Evolutionary conservation across 2,888 invertebrate species (phyloP).

Genomic region (Macropis europaea): DNA sequence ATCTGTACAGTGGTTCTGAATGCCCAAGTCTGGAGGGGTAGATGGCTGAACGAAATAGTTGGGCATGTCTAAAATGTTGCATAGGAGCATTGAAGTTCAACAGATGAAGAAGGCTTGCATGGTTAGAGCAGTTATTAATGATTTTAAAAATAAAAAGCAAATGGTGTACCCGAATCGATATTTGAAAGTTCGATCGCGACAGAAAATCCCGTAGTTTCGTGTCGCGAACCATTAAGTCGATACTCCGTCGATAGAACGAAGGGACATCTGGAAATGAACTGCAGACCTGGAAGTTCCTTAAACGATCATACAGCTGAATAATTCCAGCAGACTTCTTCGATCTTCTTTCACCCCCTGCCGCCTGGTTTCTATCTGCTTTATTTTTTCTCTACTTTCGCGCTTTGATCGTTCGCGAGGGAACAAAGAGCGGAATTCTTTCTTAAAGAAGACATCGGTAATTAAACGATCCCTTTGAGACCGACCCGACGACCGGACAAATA

Average conservation of each 20-base stretch:
- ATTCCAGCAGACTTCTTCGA: slow-evolving; percentile 14
- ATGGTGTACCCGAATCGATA: too few species aligned
- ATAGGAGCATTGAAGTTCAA: too few species aligned
- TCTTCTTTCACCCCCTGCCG: slow-evolving; percentile 1
- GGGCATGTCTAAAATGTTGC: too few species aligned
- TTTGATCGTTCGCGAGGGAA: slow-evolving; percentile 22
- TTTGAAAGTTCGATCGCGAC: background rate
- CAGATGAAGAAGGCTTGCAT: too few species aligned
- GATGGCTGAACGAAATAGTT: too few species aligned
- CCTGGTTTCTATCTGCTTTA: background rate
- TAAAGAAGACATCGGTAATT: slow-evolving; percentile 25
- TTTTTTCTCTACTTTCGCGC: background rate
- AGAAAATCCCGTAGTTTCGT: slow-evolving; percentile 5
- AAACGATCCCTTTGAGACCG: slow-evolving; percentile 12
- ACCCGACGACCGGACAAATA: slow-evolving; percentile 14
- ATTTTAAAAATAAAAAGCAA: too few species aligned
- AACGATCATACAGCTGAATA: slow-evolving; percentile 38
- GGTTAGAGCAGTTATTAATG: too few species aligned
- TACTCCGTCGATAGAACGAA: background rate
- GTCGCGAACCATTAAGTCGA: slow-evolving; percentile 27
- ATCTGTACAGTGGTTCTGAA: too few species aligned
- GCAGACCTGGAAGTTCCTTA: slow-evolving; percentile 11
- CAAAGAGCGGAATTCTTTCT: slow-evolving; percentile 10
- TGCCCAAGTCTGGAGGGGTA: too few species aligned
- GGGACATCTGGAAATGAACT: slow-evolving; percentile 21